A percentile compares a stretch with the other conserved stretches of the same genome.
Conservation (phyloP, 2,888 invertebrate species). For the Pandemis heparana region DNA sequence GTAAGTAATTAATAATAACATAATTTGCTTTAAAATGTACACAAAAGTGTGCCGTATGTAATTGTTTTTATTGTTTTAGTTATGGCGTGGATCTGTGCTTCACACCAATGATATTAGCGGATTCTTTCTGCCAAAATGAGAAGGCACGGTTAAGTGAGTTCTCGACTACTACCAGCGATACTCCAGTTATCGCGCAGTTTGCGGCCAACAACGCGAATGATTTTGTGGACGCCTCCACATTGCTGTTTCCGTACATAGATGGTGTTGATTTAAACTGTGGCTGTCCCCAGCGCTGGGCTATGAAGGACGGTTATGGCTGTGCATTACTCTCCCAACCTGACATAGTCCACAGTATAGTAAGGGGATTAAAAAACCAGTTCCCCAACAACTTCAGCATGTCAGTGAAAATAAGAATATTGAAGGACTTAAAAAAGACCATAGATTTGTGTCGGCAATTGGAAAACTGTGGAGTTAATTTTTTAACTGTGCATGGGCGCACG, state of each 20-base stretch:
- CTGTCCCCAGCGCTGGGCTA: slow-evolving; percentile 98
- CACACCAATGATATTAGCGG: slow-evolving; percentile 98
- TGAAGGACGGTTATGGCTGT: slow-evolving; percentile 95
- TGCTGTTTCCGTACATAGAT: slow-evolving; percentile 93
- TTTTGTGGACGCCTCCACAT: slow-evolving; percentile 93
- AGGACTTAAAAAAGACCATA: slow-evolving; percentile 89
- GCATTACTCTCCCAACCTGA: slow-evolving; percentile 94
- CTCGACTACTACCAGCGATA: slow-evolving; percentile 90
- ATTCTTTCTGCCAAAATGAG: slow-evolving; percentile 95
- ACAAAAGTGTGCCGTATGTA: neutral
- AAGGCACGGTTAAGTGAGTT: slow-evolving; percentile 95
- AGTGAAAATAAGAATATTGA: slow-evolving; percentile 94
- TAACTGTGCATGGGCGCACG: slow-evolving; percentile 97
- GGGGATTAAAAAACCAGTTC: slow-evolving; percentile 90
- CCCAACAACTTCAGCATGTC: slow-evolving; percentile 93
- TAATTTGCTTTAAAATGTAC: neutral
- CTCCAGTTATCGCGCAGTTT: slow-evolving; percentile 97
- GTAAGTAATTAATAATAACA: no score
- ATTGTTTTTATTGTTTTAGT: slow-evolving; percentile 68
- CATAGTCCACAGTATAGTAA: slow-evolving; percentile 92
- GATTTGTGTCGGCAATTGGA: slow-evolving; percentile 93
- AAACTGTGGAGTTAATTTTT: slow-evolving; percentile 93
- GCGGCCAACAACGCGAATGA: slow-evolving; percentile 94
- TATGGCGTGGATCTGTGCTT: slow-evolving; percentile 96
- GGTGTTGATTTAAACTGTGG: slow-evolving; percentile 99